phyloP scores from a whole-genome alignment of 2,888 invertebrate species.

The Drosophila meridionalis region DNA sequence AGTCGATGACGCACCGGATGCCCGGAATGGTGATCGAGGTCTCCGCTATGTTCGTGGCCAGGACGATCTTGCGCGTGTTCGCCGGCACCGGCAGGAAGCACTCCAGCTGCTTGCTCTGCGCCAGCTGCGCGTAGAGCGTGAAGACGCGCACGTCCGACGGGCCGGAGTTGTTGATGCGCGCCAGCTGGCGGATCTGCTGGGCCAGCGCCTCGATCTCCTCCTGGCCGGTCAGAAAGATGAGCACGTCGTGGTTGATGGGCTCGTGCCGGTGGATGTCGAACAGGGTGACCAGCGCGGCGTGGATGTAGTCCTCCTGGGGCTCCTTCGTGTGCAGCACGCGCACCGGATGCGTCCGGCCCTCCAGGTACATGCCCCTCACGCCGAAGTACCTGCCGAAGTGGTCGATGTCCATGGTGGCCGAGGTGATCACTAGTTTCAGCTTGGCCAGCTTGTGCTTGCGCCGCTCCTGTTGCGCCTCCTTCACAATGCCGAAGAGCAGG shows the following conservation, averaged over 20 bases:
- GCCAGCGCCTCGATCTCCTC: conserved; percentile 97
- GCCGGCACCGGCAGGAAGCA: conserved; percentile 91
- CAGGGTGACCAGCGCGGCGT: conserved; percentile 92
- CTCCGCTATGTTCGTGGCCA: conserved; percentile 99
- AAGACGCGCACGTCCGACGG: conserved; percentile 90
- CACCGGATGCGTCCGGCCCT: conserved; percentile 94
- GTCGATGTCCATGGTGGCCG: conserved; percentile 98
- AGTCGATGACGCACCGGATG: conserved; percentile 95
- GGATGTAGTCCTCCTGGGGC: conserved; percentile 93
- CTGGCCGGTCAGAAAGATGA: conserved; percentile 97
- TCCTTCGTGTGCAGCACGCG: conserved; percentile 90
- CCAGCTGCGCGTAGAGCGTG: conserved; percentile 96
- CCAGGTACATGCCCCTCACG: conserved; percentile 94
- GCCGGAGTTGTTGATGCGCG: conserved; percentile 85
- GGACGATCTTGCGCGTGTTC: conserved; percentile 94
- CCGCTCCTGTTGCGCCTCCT: conserved; percentile 92
- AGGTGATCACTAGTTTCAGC: conserved; percentile 94
- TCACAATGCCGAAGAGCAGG: conserved; percentile 96
- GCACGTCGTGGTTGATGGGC: conserved; percentile 93
- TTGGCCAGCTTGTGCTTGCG: conserved; percentile 86
- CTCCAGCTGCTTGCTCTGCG: conserved; percentile 93
- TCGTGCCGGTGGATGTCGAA: conserved; percentile 94
- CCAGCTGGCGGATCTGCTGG: conserved; percentile 90
- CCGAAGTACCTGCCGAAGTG: conserved; percentile 96
- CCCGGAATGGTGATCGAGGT: conserved; percentile 98